Evolutionary conservation across 2,797 vertebrate species (phyloP), one percentile per base, ranked within the genome.

Genomic region (Notolabrus celidotus): DNA sequence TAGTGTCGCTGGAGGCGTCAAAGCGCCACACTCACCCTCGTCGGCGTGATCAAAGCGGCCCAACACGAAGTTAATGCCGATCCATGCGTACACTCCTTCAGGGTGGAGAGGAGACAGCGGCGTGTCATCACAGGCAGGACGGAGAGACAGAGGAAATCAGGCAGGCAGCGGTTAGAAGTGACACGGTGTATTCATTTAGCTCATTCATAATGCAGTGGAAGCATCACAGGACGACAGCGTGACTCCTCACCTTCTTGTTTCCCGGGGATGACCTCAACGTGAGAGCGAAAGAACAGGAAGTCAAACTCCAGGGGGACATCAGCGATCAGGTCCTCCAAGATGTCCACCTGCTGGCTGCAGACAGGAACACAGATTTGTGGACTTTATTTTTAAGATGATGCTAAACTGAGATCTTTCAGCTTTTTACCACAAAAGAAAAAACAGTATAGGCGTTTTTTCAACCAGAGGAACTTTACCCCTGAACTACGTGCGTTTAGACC

Each of bases 11-110:
- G 14, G 17, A 9, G 36, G 11, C 19, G 7, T 25, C 23, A 25
- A 15, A 25, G 20, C 2, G 22, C 10, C 52, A 25, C 11, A 86
- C 95, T 95, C 85, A 97, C 97, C 97, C 7, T 95, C 94, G 0
- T 97, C 96, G 0, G 96, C 93, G 39, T 99, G 97, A 54, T 98
- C 96, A 43, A 99, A 99, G 43, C 96, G 95, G 4, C 97, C 97
- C 2, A 99, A 90, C 31, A 99, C 96, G 87, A 99, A 99, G 87
- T 99, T 99, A 82, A 99, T 99, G 67, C 97, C 97, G 20, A 99
- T 99, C 97, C 97, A 99, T 0, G 97, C 97, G 11, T 99, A 98
- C 0, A 99, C 97, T 45, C 97, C 97, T 99, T 41, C 15, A 27
- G 57, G 20, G 54, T 31, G 0, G 23, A 51, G 39, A 65, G 17